phyloP scores from a whole-genome alignment of 2,797 vertebrate species.

The Tenualosa ilisha region DNA sequence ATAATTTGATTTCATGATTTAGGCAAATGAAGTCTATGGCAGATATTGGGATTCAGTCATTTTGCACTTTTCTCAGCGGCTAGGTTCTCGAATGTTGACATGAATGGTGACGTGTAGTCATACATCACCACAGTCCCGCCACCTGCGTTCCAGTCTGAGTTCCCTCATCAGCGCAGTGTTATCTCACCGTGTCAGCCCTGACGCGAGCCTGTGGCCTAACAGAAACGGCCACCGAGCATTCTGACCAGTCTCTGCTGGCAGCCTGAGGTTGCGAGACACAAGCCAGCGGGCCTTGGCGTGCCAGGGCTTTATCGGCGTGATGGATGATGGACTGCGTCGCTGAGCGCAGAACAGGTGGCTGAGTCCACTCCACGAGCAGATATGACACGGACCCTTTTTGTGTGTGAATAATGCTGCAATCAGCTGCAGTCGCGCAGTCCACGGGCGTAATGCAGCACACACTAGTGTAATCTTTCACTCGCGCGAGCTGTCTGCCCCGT shows the following conservation, averaged over 20 bases:
- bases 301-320: constrained; percentile 18
- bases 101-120: neutral
- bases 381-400: neutral
- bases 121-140: neutral
- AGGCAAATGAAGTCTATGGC: too few species aligned
- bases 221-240: neutral
- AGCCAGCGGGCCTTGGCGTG: constrained; percentile 18
- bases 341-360: neutral
- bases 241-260: neutral
- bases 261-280: neutral
- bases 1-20: too few species aligned
- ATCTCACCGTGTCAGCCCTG: neutral
- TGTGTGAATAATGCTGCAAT: constrained; percentile 19
- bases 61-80: neutral
- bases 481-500: neutral
- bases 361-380: neutral
- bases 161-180: neutral
- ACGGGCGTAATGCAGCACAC: neutral
- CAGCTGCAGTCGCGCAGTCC: neutral
- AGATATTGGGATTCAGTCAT: too few species aligned
- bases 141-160: neutral
- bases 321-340: neutral
- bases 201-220: neutral
- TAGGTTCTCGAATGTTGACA: neutral
- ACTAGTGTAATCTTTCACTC: neutral